These are phyloP conservation scores for Tenthredo scrophulariae DNA, from an alignment of 2,888 invertebrate genomes.

Conservation along the genomic window DNA sequence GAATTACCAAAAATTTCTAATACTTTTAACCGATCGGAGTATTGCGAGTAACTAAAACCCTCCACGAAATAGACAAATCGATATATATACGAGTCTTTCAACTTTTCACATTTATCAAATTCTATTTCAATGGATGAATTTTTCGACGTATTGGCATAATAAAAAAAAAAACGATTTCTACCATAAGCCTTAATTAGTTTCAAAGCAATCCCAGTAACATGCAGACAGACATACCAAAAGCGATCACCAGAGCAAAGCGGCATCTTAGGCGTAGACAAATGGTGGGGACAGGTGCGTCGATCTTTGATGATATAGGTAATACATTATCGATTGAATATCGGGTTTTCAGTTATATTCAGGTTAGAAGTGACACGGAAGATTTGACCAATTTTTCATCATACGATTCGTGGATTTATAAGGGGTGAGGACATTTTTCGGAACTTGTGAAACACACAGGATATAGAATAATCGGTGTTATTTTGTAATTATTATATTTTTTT, in stretches of 20 bases:
- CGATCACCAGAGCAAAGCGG: conserved; percentile 79
- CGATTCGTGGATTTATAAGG: too few relatives aligned
- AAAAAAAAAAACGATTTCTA: conserved; percentile 9
- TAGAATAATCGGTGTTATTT: too few relatives aligned
- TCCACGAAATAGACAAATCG: neutral
- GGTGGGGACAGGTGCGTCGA: conserved; percentile 37
- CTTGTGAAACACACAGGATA: too few relatives aligned
- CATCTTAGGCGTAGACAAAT: conserved; percentile 63
- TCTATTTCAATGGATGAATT: too few relatives aligned
- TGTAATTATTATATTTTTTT: too few relatives aligned
- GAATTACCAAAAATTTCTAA: neutral
- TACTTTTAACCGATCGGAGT: neutral
- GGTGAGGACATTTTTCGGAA: too few relatives aligned
- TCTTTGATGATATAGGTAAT: neutral
- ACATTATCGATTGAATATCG: neutral
- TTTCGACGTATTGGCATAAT: too few relatives aligned
- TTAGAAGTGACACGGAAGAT: neutral
- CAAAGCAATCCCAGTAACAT: conserved; percentile 63
- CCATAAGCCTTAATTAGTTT: conserved; percentile 40
- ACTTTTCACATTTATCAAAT: too few relatives aligned
- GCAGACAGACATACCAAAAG: conserved; percentile 78
- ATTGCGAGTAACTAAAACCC: conserved; percentile 21
- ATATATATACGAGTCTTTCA: too few relatives aligned
- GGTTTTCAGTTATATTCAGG: neutral
- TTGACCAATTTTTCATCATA: neutral